Evolutionary conservation across 2,888 invertebrate species (phyloP), one percentile per base, ranked within the genome.

Genomic region (Caenorhabditis sp.): DNA sequence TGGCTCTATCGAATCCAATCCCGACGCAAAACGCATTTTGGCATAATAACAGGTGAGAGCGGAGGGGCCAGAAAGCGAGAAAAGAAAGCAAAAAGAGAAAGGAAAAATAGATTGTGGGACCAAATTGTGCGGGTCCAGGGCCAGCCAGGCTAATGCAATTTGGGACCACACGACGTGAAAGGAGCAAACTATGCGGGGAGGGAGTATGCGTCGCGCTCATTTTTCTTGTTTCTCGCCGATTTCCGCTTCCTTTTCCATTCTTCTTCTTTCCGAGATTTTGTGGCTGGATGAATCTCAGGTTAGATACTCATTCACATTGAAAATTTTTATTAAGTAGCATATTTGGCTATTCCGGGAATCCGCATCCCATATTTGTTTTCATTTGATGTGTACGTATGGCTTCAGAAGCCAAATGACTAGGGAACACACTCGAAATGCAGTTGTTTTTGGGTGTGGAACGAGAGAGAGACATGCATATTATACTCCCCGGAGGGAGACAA

Each of bases 1-100:
- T 68, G 47, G 70, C 87, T 11, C 55, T 87, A 0, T 87, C 87
- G n/a, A 87, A 87, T 72, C 87, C 87, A 18, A 85, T 85, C 15
- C 80, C 87, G 11, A 79, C 79, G 0, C 78, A 82, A 26, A 85
- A 85, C 61, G 76, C 82, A 6, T 87, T 82, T 37, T 87, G 87
- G 87, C 64, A 82, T 61, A 72, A 61, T 47, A 61, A 61, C 18
- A 61, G 61, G 61, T 61, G 47, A 61, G 60, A 18, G 20, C 47
- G 9, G 56, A 35, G 56, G 9, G 35, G 20, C 18, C 9, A 32
- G 55, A 55, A n/a, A n/a, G n/a, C n/a, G 35, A 13, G 20, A 58
- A 18, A 60, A 18, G 18, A n/a, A 32, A 32, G 32, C n/a, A n/a
- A n/a, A n/a, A n/a, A 32, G 32, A 53, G 56, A 24, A 37, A 11